These are phyloP conservation scores for Tenthredo amoena DNA, from an alignment of 2,888 invertebrate species.

Conservation along the genomic window DNA sequence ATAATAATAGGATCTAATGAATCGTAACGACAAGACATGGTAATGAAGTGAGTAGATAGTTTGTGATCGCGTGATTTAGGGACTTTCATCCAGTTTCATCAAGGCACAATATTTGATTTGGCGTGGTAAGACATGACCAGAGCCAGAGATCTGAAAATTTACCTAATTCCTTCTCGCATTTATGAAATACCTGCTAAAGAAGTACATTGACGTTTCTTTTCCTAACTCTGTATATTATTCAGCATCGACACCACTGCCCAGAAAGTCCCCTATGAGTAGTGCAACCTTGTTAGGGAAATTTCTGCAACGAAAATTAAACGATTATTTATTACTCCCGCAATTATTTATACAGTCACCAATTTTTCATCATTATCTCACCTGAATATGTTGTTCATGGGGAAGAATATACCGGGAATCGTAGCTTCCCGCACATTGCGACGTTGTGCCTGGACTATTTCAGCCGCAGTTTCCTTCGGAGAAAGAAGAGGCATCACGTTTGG, in stretches of 20 bases:
- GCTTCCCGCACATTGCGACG: constrained; percentile 82
- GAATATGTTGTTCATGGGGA: constrained; percentile 79
- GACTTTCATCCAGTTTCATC: neutral
- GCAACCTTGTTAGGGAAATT: constrained; percentile 80
- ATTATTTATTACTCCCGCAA: neutral
- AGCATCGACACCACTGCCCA: constrained; percentile 84
- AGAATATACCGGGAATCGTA: constrained; percentile 83
- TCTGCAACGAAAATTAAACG: constrained; percentile 75
- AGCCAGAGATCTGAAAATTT: neutral
- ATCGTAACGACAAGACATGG: too few species aligned
- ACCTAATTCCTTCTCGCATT: neutral
- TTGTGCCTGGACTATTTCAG: constrained; percentile 85
- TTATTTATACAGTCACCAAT: neutral
- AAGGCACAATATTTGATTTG: neutral
- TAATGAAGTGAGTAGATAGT: too few species aligned
- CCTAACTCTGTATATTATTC: constrained; percentile 68
- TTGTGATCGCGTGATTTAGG: neutral
- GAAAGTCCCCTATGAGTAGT: constrained; percentile 81
- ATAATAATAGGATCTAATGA: neutral
- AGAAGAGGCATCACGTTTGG: constrained; percentile 83
- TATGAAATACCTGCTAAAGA: neutral
- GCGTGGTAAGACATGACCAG: neutral
- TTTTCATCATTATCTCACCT: constrained; percentile 68
- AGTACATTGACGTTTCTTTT: neutral
- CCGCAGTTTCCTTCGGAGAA: constrained; percentile 83